Percentiles rank a stretch among this genome's conserved stretches.
These are phyloP conservation scores for Ornithoptera alexandrae DNA, from an alignment of 2,888 invertebrate genomes.

Conservation along the genomic window DNA sequence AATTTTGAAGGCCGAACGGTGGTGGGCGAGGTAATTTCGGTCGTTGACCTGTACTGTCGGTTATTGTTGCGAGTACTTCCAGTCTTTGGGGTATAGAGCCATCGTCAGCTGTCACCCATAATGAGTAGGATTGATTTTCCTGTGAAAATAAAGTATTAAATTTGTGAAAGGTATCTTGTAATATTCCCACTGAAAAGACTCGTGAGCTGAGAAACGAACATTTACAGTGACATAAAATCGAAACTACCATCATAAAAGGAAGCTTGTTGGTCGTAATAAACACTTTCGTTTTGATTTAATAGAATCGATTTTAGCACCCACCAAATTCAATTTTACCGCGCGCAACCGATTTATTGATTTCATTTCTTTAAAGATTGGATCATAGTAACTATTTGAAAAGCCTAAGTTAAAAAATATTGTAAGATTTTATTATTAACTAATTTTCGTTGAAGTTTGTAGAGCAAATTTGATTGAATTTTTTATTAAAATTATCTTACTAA, in stretches of 20 bases:
- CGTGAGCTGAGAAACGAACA: not conserved
- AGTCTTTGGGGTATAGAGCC: slow-evolving; percentile 66
- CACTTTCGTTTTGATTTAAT: slow-evolving; percentile 4
- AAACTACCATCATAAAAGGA: not conserved
- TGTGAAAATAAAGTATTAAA: slow-evolving; percentile 43
- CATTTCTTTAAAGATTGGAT: not conserved
- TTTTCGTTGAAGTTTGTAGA: too few species aligned
- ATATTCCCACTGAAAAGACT: not conserved
- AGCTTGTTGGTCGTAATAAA: not conserved
- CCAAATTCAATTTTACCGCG: not conserved
- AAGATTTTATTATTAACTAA: too few species aligned
- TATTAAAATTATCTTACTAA: too few species aligned
- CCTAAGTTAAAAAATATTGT: too few species aligned
- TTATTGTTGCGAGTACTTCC: slow-evolving; percentile 65
- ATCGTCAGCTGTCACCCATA: slow-evolving; percentile 70
- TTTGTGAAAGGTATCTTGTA: not conserved
- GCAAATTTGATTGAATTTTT: too few species aligned
- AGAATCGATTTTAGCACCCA: slow-evolving; percentile 2
- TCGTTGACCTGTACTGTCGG: slow-evolving; percentile 53
- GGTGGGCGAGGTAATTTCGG: slow-evolving; percentile 58
- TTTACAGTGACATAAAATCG: slow-evolving; percentile 1
- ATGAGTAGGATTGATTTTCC: slow-evolving; percentile 67
- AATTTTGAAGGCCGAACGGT: slow-evolving; percentile 48
- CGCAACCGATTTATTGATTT: not conserved
- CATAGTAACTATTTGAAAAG: too few species aligned